phyloP scores from a whole-genome alignment of 2,888 invertebrate species.

The Cenopis cana region DNA sequence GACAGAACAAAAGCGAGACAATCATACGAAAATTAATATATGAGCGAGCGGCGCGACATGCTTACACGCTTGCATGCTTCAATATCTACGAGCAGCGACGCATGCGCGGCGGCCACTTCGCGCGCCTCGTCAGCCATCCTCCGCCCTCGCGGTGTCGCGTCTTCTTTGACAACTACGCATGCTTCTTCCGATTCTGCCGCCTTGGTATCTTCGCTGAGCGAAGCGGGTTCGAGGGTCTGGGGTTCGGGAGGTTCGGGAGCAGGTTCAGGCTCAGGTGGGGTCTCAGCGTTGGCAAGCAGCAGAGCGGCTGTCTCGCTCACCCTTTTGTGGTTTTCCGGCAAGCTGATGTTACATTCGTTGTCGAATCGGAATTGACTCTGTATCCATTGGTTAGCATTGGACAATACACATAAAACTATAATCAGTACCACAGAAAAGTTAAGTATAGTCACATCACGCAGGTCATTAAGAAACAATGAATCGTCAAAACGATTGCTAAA shows the following conservation, averaged over 20 bases:
- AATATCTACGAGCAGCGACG: constrained; percentile 84
- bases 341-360: constrained; percentile 99
- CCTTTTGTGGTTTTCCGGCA: constrained; percentile 99
- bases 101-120: constrained; percentile 82
- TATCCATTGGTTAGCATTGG: constrained; percentile 74
- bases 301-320: constrained; percentile 89
- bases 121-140: constrained; percentile 80
- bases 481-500: not conserved
- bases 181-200: constrained; percentile 65
- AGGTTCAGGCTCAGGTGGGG: constrained; percentile 55
- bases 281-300: constrained; percentile 72
- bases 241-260: constrained; percentile 59
- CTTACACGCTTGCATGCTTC: constrained; percentile 90
- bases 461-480: constrained; percentile 5
- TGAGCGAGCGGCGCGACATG: constrained; percentile 83
- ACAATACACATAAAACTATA: constrained; percentile 54
- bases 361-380: constrained; percentile 99
- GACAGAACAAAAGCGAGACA: constrained; percentile 61
- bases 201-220: constrained; percentile 66
- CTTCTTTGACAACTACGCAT: constrained; percentile 81
- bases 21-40: constrained; percentile 57
- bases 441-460: not conserved
- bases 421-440: not conserved
- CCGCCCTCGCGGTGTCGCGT: constrained; percentile 75
- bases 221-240: constrained; percentile 61